Base-by-base conservation (phyloP, 2,113 vertebrate genomes). In the Chionis minor region DNA sequence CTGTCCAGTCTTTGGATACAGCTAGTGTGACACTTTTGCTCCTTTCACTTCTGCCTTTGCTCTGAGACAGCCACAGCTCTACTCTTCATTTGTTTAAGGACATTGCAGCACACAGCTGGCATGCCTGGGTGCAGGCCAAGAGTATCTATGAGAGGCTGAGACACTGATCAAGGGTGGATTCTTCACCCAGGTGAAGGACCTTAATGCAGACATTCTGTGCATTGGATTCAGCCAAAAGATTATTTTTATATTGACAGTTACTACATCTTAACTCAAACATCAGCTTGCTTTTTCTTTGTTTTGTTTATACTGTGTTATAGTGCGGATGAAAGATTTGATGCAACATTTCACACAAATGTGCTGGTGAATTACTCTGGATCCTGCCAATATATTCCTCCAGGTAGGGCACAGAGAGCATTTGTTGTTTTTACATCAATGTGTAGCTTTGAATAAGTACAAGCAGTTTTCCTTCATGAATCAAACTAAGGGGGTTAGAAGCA, bases 341-440 rank as follows among this genome's bases (percentile, higher is more conserved):
- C 99, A 4, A 99, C 99, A 7, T 99, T 99, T 97, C 99, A 99
- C 91, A 99, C 99, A 42, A 99, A 99, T 69, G 99, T 99, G 81
- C 93, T 99, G 92, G 99, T 99, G 90, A 99, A 99, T 94, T 97
- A 98, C 21, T 98, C 98, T 70, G 99, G 99, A 88, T 90, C 98
- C 74, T 99, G 99, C 92, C 99, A 99, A 93, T 99, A 99, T 95
- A 98, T 99, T 82, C 99, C 99, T 95, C 99, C 99, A 98, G 99
- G 99, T 99, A 96, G 96, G 96, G n/a, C 27, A 71, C 26, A 75
- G 38, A 75, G 26, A 72, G 4, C 21, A 28, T 93, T 81, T 77
- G 3, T 71, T 92, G 73, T 8, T 24, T 93, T 87, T 72, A 59
- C 88, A 35, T 71, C 32, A 83, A 35, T 61, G 18, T 28, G 13